Conservation (phyloP, 1,140 invertebrate genomes). For the Euwallacea fornicatus region DNA sequence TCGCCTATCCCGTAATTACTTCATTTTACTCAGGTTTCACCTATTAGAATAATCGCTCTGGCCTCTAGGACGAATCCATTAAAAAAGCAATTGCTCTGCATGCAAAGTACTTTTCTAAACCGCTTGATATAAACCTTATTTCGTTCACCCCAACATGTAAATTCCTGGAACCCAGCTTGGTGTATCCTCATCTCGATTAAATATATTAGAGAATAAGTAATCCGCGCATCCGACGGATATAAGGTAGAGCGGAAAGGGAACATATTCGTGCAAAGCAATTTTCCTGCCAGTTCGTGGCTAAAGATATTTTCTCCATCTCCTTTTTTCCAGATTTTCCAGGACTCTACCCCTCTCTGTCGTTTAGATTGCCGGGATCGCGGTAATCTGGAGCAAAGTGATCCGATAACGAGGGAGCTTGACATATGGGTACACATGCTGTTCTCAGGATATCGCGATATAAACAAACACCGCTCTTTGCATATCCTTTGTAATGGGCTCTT, state of each 20-base stretch:
- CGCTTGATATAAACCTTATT: conserved; percentile 17
- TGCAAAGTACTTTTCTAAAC: too few relatives aligned
- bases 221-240: conserved; percentile 42
- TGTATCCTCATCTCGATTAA: conserved; percentile 34
- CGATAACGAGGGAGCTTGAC: conserved; percentile 49
- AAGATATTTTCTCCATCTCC: conserved; percentile 42
- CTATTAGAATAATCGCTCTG: too few relatives aligned
- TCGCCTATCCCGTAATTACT: too few relatives aligned
- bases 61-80: too few relatives aligned
- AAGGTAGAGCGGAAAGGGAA: conserved; percentile 41
- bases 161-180: conserved; percentile 7
- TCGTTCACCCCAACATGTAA: conserved; percentile 30
- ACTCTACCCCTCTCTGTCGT: conserved; percentile 37
- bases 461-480: conserved; percentile 51
- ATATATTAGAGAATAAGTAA: conserved; percentile 47
- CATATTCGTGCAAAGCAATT: conserved; percentile 47
- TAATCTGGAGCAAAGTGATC: conserved; percentile 50
- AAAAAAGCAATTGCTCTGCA: too few relatives aligned
- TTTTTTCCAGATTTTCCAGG: conserved; percentile 13
- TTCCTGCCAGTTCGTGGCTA: conserved; percentile 46
- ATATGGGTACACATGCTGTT: conserved; percentile 51
- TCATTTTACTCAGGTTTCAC: too few relatives aligned
- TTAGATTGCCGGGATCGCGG: conserved; percentile 47
- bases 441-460: conserved; percentile 48
- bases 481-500: conserved; percentile 47